Base-by-base conservation (phyloP, 2,797 vertebrate species). In the Allobates femoralis region DNA sequence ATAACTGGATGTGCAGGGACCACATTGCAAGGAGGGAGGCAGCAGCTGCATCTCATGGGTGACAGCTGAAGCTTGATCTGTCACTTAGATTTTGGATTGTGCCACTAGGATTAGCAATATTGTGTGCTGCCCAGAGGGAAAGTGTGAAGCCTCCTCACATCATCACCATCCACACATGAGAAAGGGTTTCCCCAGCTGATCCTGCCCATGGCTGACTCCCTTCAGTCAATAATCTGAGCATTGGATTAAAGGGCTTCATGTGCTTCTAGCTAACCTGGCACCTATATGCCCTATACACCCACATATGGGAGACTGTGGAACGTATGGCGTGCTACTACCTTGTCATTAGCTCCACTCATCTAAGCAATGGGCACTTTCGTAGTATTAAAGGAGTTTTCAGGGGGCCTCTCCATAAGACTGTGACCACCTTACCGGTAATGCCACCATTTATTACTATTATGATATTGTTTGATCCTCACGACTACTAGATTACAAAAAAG, bases 361-460 rank as follows among this genome's bases (percentile, higher is more conserved):
- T 99, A 92, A 97, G 96, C 95, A 99, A 99, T 90, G 98, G 98
- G 89, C 97, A 99, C 94, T 97, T 98, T 93, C 94, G 98, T 89
- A 96, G 97, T 92, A 98, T 99, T 90, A 99, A 99, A 91, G 98
- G 98, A 90, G 97, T 99, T 94, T 99, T 99, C 96, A 94, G 97
- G 90, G 98, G 98, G 91, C 98, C 98, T 16, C 95, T 99, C 90
- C 95, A 97, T 94, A 95, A 96, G 90, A 93, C 95, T 28, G 94
- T 92, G 93, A 93, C 94, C 74, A 96, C 96, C 83, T 95, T 97
- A 91, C 96, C 94, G 97, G 97, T 98, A 97, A 94, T 89, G 55
- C 18, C n/a, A 67, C 12, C 34, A 21, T 81, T 71, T 73, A 6
- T n/a, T 83, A 41, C 11, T 69, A 21, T 41, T 73, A 16, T 11